Conservation (phyloP, 2,888 invertebrate genomes). For the Thecophora atra region DNA sequence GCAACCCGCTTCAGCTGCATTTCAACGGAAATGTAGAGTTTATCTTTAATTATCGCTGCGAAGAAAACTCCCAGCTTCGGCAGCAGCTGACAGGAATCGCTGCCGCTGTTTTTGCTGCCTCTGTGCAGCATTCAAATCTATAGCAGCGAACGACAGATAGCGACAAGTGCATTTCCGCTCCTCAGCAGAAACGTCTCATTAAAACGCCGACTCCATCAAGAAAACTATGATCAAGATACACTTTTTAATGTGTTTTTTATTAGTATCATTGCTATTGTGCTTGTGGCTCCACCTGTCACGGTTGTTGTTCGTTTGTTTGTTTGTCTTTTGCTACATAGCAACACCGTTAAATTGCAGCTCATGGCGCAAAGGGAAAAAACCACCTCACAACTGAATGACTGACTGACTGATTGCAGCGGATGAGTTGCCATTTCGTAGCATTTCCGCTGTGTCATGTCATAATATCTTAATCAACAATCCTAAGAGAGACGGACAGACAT, state of each 20-base stretch:
- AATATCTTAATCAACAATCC: no score
- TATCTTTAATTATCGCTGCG: background rate
- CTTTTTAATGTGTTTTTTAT: background rate
- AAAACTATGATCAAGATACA: constrained; percentile 3
- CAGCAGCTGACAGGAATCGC: no score
- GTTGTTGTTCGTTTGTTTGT: constrained; percentile 8
- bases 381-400: no score
- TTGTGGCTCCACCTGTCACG: no score
- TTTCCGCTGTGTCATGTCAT: constrained; percentile 6
- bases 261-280: constrained; percentile 19
- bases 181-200: background rate
- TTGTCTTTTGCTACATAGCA: background rate
- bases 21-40: constrained; percentile 4
- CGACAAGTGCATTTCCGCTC: background rate
- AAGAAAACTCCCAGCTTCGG: background rate
- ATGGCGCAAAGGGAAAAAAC: no score
- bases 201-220: background rate
- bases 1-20: constrained; percentile 4
- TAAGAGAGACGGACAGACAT: no score
- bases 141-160: background rate
- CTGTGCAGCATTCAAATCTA: no score
- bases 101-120: no score
- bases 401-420: background rate
- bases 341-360: no score
- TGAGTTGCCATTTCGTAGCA: constrained; percentile 9